Base-by-base conservation (phyloP, 2,113 vertebrate species). In the Capreolus pygargus region DNA sequence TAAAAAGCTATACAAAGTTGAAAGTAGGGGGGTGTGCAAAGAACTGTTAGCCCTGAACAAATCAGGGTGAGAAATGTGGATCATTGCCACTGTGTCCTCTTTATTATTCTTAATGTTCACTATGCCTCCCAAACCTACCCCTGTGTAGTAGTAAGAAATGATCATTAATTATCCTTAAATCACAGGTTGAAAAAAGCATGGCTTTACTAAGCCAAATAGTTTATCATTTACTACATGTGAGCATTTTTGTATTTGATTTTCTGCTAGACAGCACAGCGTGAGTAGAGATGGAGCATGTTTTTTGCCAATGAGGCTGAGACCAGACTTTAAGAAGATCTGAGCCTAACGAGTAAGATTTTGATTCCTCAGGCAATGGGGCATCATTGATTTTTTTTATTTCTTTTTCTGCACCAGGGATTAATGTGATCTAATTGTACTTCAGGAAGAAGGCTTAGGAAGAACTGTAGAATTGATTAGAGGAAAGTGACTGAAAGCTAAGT, bases 301-400 rank as follows among this genome's bases (percentile, higher is more conserved):
- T 36, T 82, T 74, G 12, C 90, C 94, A 92, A 36, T 47, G 76
- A 96, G n/a, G 16, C 81, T 95, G 57, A 94, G 61, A 90, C 25
- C 57, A 94, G 7, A 81, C 94, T 95, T 89, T 58, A 98, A 81
- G 33, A 47, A 64, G 13, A 92, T 36, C 83, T 55, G 47, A 92
- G 92, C 16, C 25, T 78, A 85, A 95, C 25, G 9, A 87, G 47
- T 86, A 81, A 92, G 45, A 2, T 17, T 79, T 97, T 94, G 81
- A 90, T 95, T 94, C 36, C 67, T 4, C 57, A 85, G 52, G 76
- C 50, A 96, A 85, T 47, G 55, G 28, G 28, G 33, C 28, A n/a
- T 39, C 52, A 96, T 76, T 97, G 93, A 90, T 27, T 96, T 94
- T 57, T 88, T 86, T 70, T 85, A n/a, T 95, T 89, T 93, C 86